phyloP scores from a whole-genome alignment of 2,888 invertebrate species.

The Ctena decussata region DNA sequence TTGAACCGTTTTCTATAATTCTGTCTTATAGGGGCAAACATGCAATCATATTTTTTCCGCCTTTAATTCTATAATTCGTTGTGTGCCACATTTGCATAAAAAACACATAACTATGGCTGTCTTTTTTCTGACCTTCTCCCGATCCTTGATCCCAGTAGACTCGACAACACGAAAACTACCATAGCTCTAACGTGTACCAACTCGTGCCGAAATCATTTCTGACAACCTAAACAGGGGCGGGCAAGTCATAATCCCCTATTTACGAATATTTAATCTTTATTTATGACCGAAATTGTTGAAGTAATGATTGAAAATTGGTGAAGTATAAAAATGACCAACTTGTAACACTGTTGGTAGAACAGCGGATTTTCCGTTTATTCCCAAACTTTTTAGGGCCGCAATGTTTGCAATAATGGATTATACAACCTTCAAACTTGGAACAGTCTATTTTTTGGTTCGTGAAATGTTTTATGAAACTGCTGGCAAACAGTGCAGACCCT shows the following conservation, averaged over 20 bases:
- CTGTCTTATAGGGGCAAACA: background rate
- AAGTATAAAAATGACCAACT: background rate
- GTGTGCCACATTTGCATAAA: slow-evolving; percentile 60
- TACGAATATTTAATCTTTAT: background rate
- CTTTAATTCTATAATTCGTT: background rate
- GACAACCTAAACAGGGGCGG: background rate
- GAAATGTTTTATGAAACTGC: no score
- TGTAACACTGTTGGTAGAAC: background rate
- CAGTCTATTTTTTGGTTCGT: no score
- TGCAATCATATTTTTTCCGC: background rate
- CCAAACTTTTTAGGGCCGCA: no score
- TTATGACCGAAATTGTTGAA: background rate
- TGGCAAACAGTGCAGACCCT: no score
- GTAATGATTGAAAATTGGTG: background rate
- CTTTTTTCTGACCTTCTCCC: slow-evolving; percentile 51
- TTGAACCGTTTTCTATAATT: no score
- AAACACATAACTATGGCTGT: slow-evolving; percentile 59
- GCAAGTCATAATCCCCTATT: background rate
- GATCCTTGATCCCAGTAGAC: slow-evolving; percentile 54
- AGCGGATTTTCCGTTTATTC: background rate
- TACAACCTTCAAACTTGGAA: no score
- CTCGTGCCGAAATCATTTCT: background rate
- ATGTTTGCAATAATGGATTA: no score
- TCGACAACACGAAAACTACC: slow-evolving; percentile 38
- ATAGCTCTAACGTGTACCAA: background rate